These are phyloP conservation scores for Hyles lineata DNA, from an alignment of 2,888 invertebrate species.

Conservation along the genomic window DNA sequence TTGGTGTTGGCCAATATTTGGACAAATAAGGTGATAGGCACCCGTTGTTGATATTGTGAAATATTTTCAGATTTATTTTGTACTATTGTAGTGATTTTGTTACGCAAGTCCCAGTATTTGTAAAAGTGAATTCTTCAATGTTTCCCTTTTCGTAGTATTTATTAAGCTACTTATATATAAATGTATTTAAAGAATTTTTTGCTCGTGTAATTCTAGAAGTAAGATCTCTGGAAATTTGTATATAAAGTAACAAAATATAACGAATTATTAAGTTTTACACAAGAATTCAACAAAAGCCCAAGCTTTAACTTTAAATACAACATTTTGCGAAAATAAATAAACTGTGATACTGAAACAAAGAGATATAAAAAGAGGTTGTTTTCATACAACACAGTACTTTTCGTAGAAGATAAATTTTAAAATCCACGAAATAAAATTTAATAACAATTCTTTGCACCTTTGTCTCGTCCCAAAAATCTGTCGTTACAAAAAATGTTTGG, in stretches of 20 bases:
- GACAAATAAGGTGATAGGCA: background rate
- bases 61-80: background rate
- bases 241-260: too few species aligned
- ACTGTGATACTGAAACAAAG: background rate
- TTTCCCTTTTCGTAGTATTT: too few species aligned
- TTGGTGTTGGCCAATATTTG: slow-evolving; percentile 2
- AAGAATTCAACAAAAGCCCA: too few species aligned
- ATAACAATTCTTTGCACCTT: slow-evolving; percentile 35
- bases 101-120: too few species aligned
- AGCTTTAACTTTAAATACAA: too few species aligned
- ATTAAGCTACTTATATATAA: too few species aligned
- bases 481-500: slow-evolving; percentile 36
- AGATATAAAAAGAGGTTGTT: background rate
- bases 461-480: slow-evolving; percentile 28
- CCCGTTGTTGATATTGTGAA: background rate
- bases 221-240: too few species aligned
- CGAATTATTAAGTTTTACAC: too few species aligned
- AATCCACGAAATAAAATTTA: slow-evolving; percentile 11
- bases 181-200: too few species aligned
- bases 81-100: background rate
- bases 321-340: too few species aligned
- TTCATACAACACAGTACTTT: background rate
- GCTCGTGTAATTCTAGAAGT: too few species aligned
- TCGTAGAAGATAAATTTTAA: background rate
- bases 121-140: too few species aligned